Evolutionary conservation across 2,888 invertebrate genomes (phyloP).

Genomic region (Blera fallax): DNA sequence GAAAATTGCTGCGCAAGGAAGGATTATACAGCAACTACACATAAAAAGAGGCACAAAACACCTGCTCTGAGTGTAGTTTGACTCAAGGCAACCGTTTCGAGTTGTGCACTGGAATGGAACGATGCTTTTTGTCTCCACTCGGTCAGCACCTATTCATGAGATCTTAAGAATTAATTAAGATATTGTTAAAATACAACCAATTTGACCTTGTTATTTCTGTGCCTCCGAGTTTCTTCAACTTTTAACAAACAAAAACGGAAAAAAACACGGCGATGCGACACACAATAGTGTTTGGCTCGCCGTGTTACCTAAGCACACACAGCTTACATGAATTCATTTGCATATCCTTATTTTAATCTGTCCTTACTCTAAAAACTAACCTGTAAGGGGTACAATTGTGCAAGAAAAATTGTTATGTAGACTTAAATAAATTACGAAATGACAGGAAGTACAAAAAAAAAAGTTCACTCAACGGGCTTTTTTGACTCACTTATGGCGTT

Average conservation of each 20-base stretch:
- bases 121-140: neutral
- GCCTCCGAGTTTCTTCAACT: constrained; percentile 44
- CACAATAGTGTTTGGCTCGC: constrained; percentile 8
- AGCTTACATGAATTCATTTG: constrained; percentile 14
- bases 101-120: neutral
- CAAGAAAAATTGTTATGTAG: constrained; percentile 43
- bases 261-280: constrained; percentile 4
- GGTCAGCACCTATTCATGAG: neutral
- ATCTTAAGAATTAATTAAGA: constrained; percentile 22
- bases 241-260: constrained; percentile 9
- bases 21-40: neutral
- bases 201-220: constrained; percentile 51
- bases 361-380: constrained; percentile 27
- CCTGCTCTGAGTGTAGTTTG: neutral
- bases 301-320: constrained; percentile 16
- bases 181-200: constrained; percentile 14
- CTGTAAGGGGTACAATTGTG: constrained; percentile 49
- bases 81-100: neutral
- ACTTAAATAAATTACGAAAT: constrained; percentile 55
- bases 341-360: neutral
- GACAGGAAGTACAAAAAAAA: constrained; percentile 53
- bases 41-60: neutral
- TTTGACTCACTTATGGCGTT: constrained; percentile 65
- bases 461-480: constrained; percentile 10
- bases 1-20: neutral